A percentile compares a stretch with the other conserved stretches of the same genome.
Evolutionary conservation across 2,113 vertebrate species (phyloP).

Genomic region (Lathamus discolor): DNA sequence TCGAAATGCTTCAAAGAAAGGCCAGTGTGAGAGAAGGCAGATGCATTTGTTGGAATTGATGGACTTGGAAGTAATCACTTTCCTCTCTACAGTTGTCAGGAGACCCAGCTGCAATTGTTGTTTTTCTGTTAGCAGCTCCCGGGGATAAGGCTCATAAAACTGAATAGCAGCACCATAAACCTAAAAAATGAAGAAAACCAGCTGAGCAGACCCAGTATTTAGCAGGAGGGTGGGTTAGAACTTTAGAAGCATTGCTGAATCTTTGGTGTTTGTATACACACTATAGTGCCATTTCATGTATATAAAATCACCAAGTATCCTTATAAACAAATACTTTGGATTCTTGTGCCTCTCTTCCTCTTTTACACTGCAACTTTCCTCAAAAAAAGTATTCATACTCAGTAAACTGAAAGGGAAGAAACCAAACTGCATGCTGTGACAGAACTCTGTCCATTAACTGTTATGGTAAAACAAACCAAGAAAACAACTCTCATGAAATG

Average conservation of each 20-base stretch:
- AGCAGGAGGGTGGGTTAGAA: background rate
- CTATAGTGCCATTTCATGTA: background rate
- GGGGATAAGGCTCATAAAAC: constrained; percentile 91
- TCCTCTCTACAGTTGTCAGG: constrained; percentile 89
- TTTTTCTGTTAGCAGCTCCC: constrained; percentile 88
- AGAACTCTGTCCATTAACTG: background rate
- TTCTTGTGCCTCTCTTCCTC: background rate
- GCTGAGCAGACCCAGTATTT: background rate
- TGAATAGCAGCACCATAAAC: constrained; percentile 97
- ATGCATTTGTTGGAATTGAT: constrained; percentile 98
- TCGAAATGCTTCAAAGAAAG: constrained; percentile 94
- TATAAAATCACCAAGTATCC: background rate
- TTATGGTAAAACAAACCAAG: background rate
- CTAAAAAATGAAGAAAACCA: constrained; percentile 66
- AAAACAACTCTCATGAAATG: background rate
- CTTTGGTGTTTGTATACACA: background rate
- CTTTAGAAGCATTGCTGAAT: background rate
- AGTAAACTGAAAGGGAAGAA: background rate
- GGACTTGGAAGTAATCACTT: constrained; percentile 83
- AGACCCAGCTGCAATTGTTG: constrained; percentile 92
- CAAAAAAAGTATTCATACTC: background rate
- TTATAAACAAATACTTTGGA: background rate
- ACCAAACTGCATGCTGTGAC: background rate
- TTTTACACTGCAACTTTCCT: background rate
- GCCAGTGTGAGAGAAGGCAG: constrained; percentile 98